Conservation (phyloP, 2,113 vertebrate species). For the Eurypyga helias region DNA sequence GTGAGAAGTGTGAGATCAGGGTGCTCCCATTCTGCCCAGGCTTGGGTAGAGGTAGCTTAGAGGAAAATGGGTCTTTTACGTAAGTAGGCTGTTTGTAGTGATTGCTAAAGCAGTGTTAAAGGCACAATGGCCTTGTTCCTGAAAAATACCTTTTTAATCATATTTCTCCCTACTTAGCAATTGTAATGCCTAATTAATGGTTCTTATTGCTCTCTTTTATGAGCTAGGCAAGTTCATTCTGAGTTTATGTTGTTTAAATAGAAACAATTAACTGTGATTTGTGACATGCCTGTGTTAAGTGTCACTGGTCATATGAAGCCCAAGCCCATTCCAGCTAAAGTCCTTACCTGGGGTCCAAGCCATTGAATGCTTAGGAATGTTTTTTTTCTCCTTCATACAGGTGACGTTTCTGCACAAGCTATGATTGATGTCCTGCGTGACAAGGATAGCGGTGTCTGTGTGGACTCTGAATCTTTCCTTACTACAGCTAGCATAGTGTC, state of each 20-base stretch:
- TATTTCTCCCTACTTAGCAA: neutral
- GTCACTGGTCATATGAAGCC: neutral
- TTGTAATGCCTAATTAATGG: neutral
- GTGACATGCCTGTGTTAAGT: neutral
- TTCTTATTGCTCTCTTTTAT: neutral
- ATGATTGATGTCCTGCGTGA: constrained; percentile 82
- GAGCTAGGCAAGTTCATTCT: neutral
- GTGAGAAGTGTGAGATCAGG: neutral
- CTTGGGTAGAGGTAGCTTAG: neutral
- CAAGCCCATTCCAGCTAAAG: neutral
- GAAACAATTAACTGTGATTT: neutral
- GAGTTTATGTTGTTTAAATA: neutral
- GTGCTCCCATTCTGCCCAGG: neutral
- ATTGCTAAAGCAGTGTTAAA: neutral
- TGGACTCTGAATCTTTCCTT: constrained; percentile 81
- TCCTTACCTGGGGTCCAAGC: neutral
- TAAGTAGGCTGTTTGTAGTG: neutral
- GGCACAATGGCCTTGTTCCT: neutral
- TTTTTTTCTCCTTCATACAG: constrained; percentile 41
- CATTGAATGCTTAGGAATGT: neutral
- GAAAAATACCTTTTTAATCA: neutral
- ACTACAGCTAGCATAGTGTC: constrained; percentile 82
- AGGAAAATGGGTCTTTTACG: neutral
- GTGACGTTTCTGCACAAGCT: constrained; percentile 76
- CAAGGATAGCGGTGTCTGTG: constrained; percentile 77